Evolutionary conservation across 2,888 invertebrate genomes (phyloP), one percentile per base, ranked within the genome.

Genomic region (Apamea anceps): DNA sequence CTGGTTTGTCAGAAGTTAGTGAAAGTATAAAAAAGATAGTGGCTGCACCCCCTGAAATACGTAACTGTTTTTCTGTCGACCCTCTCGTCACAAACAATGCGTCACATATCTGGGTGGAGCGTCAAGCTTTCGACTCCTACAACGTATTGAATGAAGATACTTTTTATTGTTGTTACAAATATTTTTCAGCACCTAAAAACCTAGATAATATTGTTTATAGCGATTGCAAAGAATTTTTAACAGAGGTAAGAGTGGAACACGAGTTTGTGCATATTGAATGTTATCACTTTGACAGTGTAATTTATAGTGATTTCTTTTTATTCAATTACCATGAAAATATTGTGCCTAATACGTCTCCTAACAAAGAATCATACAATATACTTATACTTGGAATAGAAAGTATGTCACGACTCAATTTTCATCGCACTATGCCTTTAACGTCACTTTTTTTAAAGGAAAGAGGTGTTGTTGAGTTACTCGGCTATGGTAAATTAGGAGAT

Each of bases 401-500:
- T 21, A 97, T 99, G 48, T 99, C 99, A 0, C 97, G 99, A 87
- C 94, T 98, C 72, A 99, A 99, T 94, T 98, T 99, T 87, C 97
- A 98, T 82, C 97, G 99, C 15, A 98, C 98, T 90, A 98, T 99
- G 98, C 98, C 98, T 0, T 95, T 96, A 86, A 98, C 98, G 0
- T 94, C 97, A 25, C 90, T 95, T 8, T 97, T 97, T 85, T 94
- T 99, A 76, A 94, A 96, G 48, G 91, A 97, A 7, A 94, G 98
- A 57, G 97, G 97, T 0, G 98, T 98, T 25, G 96, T 98, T n/a
- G 98, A 98, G 91, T 96, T 99, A 92, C 93, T 98, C 82, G 99
- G 99, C 2, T 99, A 99, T 93, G 99, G 98, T 92, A 99, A 99
- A 96, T 98, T 99, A 5, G 99, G 98, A 0, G 99, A 99, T 94